phyloP scores from a whole-genome alignment of 2,888 invertebrate genomes.

The Yponomeuta evonymella region DNA sequence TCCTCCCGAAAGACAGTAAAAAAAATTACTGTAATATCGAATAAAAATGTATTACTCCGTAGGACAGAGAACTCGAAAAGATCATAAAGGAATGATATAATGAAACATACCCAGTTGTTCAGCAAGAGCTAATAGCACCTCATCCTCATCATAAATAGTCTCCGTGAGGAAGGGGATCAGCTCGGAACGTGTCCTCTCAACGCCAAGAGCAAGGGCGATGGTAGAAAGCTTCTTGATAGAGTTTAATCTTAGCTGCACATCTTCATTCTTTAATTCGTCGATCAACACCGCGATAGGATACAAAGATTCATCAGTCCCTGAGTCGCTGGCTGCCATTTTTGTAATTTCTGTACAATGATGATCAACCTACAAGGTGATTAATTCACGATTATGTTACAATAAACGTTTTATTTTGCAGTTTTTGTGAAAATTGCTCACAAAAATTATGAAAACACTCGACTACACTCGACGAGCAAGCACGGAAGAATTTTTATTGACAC shows the following conservation, averaged over 20 bases:
- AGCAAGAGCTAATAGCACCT: constrained; percentile 96
- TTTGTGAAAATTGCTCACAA: background rate
- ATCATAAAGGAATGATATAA: background rate
- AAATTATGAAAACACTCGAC: background rate
- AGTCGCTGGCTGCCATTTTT: constrained; percentile 78
- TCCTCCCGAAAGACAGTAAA: too few species aligned
- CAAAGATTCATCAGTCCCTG: constrained; percentile 95
- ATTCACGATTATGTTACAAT: background rate
- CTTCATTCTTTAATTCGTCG: constrained; percentile 99
- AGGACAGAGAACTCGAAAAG: background rate
- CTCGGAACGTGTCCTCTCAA: constrained; percentile 94
- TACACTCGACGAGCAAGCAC: background rate
- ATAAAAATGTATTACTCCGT: background rate
- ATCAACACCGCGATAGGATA: constrained; percentile 99
- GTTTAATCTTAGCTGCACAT: constrained; percentile 97
- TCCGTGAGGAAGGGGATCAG: constrained; percentile 99
- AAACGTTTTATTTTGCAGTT: background rate
- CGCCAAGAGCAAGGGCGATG: constrained; percentile 98
- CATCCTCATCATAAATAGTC: constrained; percentile 99
- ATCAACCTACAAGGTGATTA: background rate
- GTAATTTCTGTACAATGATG: constrained; percentile 17
- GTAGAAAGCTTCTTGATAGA: constrained; percentile 99
- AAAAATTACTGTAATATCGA: too few species aligned
- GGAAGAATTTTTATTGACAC: background rate
- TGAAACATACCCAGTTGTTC: constrained; percentile 92